Evolutionary conservation across 2,888 invertebrate species (phyloP).

Genomic region (Eristalinus aeneus): DNA sequence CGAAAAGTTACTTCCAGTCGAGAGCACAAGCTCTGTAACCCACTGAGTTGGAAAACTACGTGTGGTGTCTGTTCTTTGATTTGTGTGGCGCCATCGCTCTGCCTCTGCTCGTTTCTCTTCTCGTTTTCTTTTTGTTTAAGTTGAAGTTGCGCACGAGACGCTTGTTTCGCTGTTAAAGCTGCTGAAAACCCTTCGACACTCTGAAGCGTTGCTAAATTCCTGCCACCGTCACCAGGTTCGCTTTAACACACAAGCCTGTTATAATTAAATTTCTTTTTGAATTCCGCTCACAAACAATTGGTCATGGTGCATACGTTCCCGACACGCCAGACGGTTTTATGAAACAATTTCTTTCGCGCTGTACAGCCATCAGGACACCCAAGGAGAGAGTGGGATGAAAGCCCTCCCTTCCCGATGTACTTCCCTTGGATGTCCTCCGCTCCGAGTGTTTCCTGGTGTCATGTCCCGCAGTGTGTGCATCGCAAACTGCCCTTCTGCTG

Average conservation of each 20-base stretch:
- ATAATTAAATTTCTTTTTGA: not conserved
- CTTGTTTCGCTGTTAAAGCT: too few relatives aligned
- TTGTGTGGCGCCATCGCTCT: not conserved
- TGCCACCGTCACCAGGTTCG: not conserved
- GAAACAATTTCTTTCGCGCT: not conserved
- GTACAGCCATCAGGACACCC: not conserved
- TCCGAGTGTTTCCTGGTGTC: not conserved
- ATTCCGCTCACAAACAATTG: not conserved
- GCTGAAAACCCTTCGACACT: too few relatives aligned
- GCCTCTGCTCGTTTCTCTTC: not conserved
- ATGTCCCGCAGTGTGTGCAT: not conserved
- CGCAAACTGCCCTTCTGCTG: constrained; percentile 42
- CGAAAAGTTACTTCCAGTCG: not conserved
- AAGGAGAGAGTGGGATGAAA: not conserved
- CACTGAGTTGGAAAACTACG: not conserved
- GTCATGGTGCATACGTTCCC: not conserved
- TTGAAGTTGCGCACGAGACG: too few relatives aligned
- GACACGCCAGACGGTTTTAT: not conserved
- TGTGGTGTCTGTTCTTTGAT: not conserved
- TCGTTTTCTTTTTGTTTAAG: too few relatives aligned
- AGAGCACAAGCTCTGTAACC: not conserved
- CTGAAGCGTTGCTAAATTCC: too few relatives aligned
- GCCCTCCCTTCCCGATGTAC: not conserved
- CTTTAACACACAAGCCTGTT: not conserved
- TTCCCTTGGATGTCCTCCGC: not conserved